These are phyloP conservation scores for Antedon mediterranea DNA, from an alignment of 53 echinoderm and acorn worm species.

Conservation along the genomic window DNA sequence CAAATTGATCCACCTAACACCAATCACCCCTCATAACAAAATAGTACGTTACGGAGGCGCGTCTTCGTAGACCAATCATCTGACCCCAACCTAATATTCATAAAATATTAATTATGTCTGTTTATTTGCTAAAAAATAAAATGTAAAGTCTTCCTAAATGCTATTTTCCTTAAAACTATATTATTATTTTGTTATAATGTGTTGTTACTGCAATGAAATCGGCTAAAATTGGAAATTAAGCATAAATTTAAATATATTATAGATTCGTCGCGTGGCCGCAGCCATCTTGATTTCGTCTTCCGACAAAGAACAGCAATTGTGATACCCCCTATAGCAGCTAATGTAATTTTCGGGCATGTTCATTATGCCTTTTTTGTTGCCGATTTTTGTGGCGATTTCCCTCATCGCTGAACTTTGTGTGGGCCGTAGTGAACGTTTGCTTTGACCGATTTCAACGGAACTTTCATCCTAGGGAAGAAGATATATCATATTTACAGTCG, in stretches of 20 bases:
- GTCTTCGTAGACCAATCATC: neutral
- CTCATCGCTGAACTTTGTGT: constrained; percentile 68
- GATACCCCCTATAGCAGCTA: constrained; percentile 51
- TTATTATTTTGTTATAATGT: neutral
- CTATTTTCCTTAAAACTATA: neutral
- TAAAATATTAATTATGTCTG: neutral
- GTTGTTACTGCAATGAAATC: neutral
- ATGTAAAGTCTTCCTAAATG: neutral
- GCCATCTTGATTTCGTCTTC: constrained; percentile 39
- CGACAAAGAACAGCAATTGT: constrained; percentile 33
- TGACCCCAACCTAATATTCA: neutral
- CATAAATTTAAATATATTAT: constrained; percentile 1
- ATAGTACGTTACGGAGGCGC: neutral
- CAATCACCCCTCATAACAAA: neutral
- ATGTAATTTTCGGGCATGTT: constrained; percentile 62
- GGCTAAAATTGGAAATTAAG: neutral
- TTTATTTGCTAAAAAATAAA: neutral
- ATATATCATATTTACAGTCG: constrained; percentile 40
- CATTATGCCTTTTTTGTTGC: constrained; percentile 59
- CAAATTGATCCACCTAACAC: neutral
- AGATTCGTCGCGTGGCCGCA: constrained; percentile 27
- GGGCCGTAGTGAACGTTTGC: constrained; percentile 93
- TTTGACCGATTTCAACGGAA: constrained; percentile 88
- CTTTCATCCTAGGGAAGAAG: constrained; percentile 61
- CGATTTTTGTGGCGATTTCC: constrained; percentile 51